These are phyloP conservation scores for Myiotriccus ornatus DNA, from an alignment of 2,797 vertebrate species.

Conservation along the genomic window DNA sequence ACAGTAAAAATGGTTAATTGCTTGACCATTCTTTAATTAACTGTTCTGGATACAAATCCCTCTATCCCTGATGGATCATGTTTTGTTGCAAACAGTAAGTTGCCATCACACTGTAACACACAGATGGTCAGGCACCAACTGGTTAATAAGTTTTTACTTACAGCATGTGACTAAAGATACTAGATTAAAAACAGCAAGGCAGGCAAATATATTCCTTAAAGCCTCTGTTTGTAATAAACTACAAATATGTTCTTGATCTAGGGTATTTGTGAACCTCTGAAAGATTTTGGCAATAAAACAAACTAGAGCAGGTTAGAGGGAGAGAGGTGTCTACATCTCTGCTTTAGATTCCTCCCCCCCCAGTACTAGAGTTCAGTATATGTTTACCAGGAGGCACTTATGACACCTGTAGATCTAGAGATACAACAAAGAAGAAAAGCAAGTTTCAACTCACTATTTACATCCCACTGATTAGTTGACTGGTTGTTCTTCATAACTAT, in stretches of 20 bases:
- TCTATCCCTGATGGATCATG: background rate
- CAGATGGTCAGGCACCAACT: background rate
- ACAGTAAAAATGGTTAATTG: background rate
- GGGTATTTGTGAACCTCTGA: background rate
- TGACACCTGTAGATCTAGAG: background rate
- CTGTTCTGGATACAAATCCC: background rate
- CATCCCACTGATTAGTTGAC: background rate
- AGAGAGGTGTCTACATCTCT: background rate
- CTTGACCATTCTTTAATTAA: background rate
- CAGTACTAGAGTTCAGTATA: background rate
- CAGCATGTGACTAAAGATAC: background rate
- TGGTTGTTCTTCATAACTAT: background rate
- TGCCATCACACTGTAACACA: background rate
- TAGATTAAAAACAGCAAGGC: background rate
- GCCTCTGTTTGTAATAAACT: constrained; percentile 31
- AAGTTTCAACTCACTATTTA: background rate
- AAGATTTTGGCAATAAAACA: constrained; percentile 23
- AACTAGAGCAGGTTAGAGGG: background rate
- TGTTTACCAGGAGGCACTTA: background rate
- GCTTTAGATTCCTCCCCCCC: background rate
- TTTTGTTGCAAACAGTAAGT: background rate
- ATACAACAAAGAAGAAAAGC: background rate
- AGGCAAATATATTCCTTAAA: background rate
- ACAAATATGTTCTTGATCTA: background rate
- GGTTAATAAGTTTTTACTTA: constrained; percentile 10